Conservation (phyloP, 2,797 vertebrate genomes). For the Acropternis orthonyx region DNA sequence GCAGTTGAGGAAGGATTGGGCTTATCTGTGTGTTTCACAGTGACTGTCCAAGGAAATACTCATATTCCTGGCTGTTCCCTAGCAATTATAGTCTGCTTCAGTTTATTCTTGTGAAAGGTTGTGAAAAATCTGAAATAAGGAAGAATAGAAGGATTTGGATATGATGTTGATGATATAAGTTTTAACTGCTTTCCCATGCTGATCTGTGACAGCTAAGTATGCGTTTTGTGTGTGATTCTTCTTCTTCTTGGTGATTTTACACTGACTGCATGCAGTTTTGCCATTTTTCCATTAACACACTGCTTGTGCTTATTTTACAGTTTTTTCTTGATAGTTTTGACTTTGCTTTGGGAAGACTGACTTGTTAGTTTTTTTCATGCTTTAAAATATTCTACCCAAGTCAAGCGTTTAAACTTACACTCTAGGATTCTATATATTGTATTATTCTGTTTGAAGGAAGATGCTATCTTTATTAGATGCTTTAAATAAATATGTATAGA, state of each 20-base stretch:
- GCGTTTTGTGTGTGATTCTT: slow-evolving; percentile 61
- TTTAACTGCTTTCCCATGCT: slow-evolving; percentile 56
- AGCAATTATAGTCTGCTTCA: neutral
- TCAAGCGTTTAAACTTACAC: neutral
- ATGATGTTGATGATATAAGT: slow-evolving; percentile 4
- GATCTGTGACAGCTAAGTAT: slow-evolving; percentile 61
- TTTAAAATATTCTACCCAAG: neutral
- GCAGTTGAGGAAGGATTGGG: slow-evolving; percentile 34
- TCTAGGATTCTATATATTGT: neutral
- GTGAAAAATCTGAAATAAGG: slow-evolving; percentile 64
- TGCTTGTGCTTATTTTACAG: slow-evolving; percentile 1
- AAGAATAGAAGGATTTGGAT: slow-evolving; percentile 58
- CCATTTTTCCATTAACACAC: slow-evolving; percentile 66
- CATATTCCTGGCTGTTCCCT: neutral
- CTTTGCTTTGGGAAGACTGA: slow-evolving; percentile 34
- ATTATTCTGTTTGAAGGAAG: neutral
- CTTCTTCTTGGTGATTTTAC: slow-evolving; percentile 67
- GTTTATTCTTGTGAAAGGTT: slow-evolving; percentile 34
- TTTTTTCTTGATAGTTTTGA: slow-evolving; percentile 23
- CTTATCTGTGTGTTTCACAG: slow-evolving; percentile 21
- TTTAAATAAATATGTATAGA: neutral
- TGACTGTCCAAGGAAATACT: slow-evolving; percentile 29
- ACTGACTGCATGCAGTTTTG: slow-evolving; percentile 77
- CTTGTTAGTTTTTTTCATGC: neutral
- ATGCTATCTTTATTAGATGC: neutral